A percentile compares a stretch with the other conserved stretches of the same genome.
Evolutionary conservation across 2,888 invertebrate species (phyloP).

Genomic region (Neoitamus cyanurus): DNA sequence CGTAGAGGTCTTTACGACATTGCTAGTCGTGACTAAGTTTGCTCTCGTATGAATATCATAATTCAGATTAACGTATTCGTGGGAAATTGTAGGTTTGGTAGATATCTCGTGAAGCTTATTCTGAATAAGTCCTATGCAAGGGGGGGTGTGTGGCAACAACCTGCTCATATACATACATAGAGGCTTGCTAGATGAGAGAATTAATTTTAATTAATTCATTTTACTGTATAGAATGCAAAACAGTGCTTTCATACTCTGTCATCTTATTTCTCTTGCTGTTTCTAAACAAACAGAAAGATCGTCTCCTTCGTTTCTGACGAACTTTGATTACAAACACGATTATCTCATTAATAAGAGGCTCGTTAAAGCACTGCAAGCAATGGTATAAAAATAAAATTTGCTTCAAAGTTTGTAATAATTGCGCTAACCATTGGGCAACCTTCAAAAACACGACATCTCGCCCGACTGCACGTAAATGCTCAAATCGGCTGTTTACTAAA

Average conservation of each 20-base stretch:
- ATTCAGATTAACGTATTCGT: not conserved
- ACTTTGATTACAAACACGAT: not conserved
- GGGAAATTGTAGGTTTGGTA: not conserved
- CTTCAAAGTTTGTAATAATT: not conserved
- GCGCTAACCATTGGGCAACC: slow-evolving; percentile 25
- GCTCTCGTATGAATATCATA: not conserved
- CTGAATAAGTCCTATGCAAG: not conserved
- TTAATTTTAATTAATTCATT: no score
- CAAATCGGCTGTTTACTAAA: not conserved
- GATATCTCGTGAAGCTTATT: not conserved
- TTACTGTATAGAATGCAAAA: not conserved
- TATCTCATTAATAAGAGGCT: not conserved
- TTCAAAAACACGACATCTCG: slow-evolving; percentile 11
- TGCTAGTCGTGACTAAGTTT: not conserved
- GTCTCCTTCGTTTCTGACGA: not conserved
- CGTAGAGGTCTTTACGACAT: not conserved
- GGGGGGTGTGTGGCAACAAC: no score
- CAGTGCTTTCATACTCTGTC: not conserved
- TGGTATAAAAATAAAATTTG: slow-evolving; percentile 10
- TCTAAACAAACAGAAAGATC: not conserved
- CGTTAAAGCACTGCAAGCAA: not conserved
- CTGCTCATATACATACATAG: no score
- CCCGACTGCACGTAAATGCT: not conserved
- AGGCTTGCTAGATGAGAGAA: no score
- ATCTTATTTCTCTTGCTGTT: not conserved